Evolutionary conservation across 2,888 invertebrate genomes (phyloP).

Genomic region (Watsonalla binaria): DNA sequence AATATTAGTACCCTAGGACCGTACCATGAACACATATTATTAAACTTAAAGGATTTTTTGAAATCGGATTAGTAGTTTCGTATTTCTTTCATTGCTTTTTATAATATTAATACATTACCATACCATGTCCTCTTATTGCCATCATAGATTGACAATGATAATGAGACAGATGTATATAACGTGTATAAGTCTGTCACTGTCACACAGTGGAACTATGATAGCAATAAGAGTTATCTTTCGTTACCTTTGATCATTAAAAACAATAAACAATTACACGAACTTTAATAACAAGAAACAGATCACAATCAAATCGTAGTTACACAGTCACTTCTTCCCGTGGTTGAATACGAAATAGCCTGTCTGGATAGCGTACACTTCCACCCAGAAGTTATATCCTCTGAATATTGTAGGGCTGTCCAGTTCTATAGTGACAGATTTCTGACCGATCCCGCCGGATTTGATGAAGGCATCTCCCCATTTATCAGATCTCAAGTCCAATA

Average conservation of each 20-base stretch:
- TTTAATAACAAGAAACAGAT: slow-evolving; percentile 13
- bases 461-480: slow-evolving; percentile 54
- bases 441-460: slow-evolving; percentile 55
- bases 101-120: no score
- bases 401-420: slow-evolving; percentile 53
- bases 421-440: slow-evolving; percentile 49
- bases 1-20: no score
- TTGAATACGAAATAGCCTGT: slow-evolving; percentile 35
- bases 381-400: slow-evolving; percentile 58
- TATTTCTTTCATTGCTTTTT: no score
- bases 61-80: no score
- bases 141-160: no score
- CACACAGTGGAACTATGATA: no score
- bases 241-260: slow-evolving; percentile 4
- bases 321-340: slow-evolving; percentile 38
- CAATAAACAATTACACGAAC: slow-evolving; percentile 6
- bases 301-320: slow-evolving; percentile 11
- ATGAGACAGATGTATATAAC: no score
- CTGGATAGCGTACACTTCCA: slow-evolving; percentile 54
- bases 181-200: no score
- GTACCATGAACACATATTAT: no score
- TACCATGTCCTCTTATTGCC: no score
- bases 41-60: no score
- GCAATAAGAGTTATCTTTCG: not conserved
- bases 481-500: slow-evolving; percentile 50